phyloP scores from a whole-genome alignment of 2,888 invertebrate genomes.

The Epiblema foenella region DNA sequence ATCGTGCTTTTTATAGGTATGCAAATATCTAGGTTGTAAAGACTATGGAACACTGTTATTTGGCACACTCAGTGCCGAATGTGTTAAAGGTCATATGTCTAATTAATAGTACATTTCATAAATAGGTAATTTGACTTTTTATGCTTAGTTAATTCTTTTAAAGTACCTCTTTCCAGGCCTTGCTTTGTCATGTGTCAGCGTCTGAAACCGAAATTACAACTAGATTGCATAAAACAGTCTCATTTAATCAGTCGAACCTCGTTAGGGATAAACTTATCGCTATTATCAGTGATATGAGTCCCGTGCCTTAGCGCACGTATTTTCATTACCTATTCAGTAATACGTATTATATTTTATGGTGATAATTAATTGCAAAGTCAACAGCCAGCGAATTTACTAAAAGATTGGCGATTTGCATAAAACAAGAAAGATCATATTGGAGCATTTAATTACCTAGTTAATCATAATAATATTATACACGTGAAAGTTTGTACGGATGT shows the following conservation, averaged over 20 bases:
- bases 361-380: neutral
- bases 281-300: constrained; percentile 20
- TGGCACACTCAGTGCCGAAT: too few species aligned
- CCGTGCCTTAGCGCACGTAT: constrained; percentile 15
- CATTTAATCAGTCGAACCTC: neutral
- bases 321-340: neutral
- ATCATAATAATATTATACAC: too few species aligned
- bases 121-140: neutral
- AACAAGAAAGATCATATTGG: too few species aligned
- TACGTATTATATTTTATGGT: neutral
- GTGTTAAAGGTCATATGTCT: too few species aligned
- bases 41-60: too few species aligned
- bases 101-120: neutral
- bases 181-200: constrained; percentile 82
- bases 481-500: too few species aligned
- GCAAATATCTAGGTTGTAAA: neutral
- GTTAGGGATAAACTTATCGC: neutral
- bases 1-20: neutral
- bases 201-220: constrained; percentile 72
- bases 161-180: constrained; percentile 84
- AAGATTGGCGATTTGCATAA: too few species aligned
- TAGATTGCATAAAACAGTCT: constrained; percentile 9
- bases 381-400: too few species aligned
- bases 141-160: constrained; percentile 66
- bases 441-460: too few species aligned